These are phyloP conservation scores for Lamellibrachia columna DNA, from an alignment of 2,888 invertebrate genomes.

Conservation along the genomic window DNA sequence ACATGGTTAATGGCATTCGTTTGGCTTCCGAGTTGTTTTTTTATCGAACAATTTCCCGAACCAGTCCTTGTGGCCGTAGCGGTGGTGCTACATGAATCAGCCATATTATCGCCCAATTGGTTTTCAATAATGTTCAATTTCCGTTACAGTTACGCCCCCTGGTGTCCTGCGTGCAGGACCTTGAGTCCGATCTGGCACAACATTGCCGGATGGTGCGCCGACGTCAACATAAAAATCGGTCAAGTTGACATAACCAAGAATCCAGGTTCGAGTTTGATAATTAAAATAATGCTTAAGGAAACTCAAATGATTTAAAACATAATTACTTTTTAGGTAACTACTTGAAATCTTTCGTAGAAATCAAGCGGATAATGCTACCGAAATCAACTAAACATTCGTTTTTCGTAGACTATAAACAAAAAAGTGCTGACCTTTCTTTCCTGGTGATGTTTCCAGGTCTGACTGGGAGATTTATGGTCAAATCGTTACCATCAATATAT, in stretches of 20 bases:
- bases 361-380: background rate
- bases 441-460: slow-evolving; percentile 72
- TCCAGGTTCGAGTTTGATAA: slow-evolving; percentile 69
- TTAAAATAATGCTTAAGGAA: background rate
- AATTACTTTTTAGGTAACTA: slow-evolving; percentile 13
- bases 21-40: background rate
- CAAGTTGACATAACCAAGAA: slow-evolving; percentile 94
- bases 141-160: slow-evolving; percentile 88
- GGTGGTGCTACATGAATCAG: background rate
- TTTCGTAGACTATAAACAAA: background rate
- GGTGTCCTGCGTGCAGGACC: slow-evolving; percentile 97
- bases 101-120: background rate
- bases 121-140: background rate
- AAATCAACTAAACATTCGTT: slow-evolving; percentile 1
- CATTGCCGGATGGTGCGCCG: slow-evolving; percentile 78
- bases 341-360: slow-evolving; percentile 17
- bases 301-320: background rate
- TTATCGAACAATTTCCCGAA: background rate
- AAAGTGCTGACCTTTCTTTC: background rate
- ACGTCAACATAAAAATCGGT: slow-evolving; percentile 83
- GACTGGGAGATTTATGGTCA: slow-evolving; percentile 96
- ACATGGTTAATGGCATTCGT: background rate
- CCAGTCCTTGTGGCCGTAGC: background rate
- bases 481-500: slow-evolving; percentile 95
- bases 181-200: slow-evolving; percentile 88